A percentile compares a stretch with the other conserved stretches of the same genome.
phyloP scores from a whole-genome alignment of 2,113 vertebrate genomes.

The Eulemur macaco region DNA sequence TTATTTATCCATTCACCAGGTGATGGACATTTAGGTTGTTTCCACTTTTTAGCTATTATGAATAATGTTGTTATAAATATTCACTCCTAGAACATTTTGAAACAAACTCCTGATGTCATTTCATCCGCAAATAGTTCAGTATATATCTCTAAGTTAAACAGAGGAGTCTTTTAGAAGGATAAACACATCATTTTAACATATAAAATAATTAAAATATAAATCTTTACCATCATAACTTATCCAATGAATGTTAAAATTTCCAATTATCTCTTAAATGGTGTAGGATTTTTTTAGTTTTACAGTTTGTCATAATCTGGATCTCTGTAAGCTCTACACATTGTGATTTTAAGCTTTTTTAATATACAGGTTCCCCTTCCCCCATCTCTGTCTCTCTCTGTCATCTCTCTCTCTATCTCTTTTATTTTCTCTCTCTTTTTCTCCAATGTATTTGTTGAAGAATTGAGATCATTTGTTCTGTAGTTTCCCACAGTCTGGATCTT shows the following conservation, averaged over 20 bases:
- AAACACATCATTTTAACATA: neutral
- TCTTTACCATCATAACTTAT: neutral
- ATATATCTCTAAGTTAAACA: neutral
- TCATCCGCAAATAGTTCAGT: neutral
- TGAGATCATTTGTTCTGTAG: conserved; percentile 3
- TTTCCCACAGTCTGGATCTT: conserved; percentile 21
- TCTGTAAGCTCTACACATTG: neutral
- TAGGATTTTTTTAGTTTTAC: conserved; percentile 28
- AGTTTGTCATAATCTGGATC: conserved; percentile 12
- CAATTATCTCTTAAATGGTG: neutral
- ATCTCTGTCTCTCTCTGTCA: neutral
- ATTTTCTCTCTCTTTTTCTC: neutral
- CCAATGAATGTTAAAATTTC: conserved; percentile 12
- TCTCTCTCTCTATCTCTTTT: neutral
- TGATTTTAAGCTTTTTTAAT: neutral
- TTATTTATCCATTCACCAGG: neutral
- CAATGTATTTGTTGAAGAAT: conserved; percentile 39
- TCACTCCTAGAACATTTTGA: conserved; percentile 11
- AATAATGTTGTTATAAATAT: neutral
- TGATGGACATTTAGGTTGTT: neutral
- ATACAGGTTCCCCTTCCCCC: neutral
- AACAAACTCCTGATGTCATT: conserved; percentile 8
- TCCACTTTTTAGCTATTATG: neutral
- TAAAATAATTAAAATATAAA: neutral
- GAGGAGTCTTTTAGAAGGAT: neutral